phyloP scores from a whole-genome alignment of 2,113 vertebrate species.

The Meles meles region DNA sequence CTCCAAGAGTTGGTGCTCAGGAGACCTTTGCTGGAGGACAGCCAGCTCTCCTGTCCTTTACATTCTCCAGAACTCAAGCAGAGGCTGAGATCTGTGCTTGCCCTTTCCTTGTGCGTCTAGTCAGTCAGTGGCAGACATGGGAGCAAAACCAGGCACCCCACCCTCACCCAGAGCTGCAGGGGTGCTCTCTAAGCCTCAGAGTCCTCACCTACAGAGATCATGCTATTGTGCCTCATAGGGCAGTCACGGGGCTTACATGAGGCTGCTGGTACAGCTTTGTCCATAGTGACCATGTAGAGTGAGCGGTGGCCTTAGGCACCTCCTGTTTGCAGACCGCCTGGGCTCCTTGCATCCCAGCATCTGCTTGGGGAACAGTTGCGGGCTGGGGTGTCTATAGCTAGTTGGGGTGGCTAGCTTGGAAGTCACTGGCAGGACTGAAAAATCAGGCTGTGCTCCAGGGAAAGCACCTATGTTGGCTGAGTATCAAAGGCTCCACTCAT shows the following conservation, averaged over 20 bases:
- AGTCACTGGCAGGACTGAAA: not conserved
- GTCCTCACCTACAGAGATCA: not conserved
- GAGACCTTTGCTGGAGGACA: not conserved
- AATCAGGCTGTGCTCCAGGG: not conserved
- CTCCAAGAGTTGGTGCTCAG: not conserved
- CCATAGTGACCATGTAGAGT: not conserved
- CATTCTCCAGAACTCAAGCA: not conserved
- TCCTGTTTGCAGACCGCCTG: not conserved
- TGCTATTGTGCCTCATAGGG: fast-evolving
- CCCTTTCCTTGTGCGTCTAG: not conserved
- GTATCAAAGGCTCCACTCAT: fast-evolving
- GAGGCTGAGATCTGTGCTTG: not conserved
- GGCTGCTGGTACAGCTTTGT: fast-evolving
- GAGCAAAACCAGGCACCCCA: not conserved
- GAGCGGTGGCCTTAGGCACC: not conserved
- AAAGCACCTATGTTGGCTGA: not conserved
- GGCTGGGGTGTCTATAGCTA: not conserved
- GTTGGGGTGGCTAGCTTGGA: not conserved
- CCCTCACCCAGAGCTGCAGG: not conserved
- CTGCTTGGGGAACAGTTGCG: not conserved
- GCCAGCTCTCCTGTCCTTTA: not conserved
- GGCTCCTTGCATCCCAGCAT: not conserved
- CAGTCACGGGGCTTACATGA: not conserved
- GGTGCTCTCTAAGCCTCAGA: not conserved
- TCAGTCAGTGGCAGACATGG: not conserved